Evolutionary conservation across 2,888 invertebrate genomes (phyloP).

Genomic region (Plebejus melissa): DNA sequence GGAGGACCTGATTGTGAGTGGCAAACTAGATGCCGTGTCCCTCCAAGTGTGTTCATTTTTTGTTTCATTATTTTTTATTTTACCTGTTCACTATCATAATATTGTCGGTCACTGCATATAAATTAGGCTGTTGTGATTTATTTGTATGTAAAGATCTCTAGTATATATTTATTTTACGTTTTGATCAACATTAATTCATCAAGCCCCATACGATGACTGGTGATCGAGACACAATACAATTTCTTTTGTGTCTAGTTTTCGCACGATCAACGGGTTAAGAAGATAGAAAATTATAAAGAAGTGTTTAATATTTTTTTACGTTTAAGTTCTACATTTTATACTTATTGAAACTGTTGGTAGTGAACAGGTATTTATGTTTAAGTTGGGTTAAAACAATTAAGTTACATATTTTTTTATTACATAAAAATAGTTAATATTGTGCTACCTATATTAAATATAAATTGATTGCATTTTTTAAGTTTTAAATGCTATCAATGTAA

Average conservation of each 20-base stretch:
- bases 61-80: slow-evolving; percentile 50
- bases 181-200: too few relatives aligned
- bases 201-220: too few relatives aligned
- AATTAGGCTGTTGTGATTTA: background rate
- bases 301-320: too few relatives aligned
- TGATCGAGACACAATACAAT: too few relatives aligned
- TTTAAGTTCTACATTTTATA: too few relatives aligned
- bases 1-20: slow-evolving; percentile 83
- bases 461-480: background rate
- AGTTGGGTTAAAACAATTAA: background rate
- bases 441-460: background rate
- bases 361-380: slow-evolving; percentile 6
- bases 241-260: too few relatives aligned
- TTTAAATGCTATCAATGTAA: background rate
- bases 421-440: slow-evolving; percentile 3
- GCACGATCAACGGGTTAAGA: too few relatives aligned
- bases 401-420: background rate
- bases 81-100: slow-evolving; percentile 33
- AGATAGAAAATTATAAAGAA: too few relatives aligned
- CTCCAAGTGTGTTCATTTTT: slow-evolving; percentile 75
- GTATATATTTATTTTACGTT: too few relatives aligned
- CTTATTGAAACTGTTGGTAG: background rate
- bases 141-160: too few relatives aligned
- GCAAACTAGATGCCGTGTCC: slow-evolving; percentile 66
- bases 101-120: background rate